Conservation (phyloP, 2,113 vertebrate species). For the Coptodon bakossiorum region DNA sequence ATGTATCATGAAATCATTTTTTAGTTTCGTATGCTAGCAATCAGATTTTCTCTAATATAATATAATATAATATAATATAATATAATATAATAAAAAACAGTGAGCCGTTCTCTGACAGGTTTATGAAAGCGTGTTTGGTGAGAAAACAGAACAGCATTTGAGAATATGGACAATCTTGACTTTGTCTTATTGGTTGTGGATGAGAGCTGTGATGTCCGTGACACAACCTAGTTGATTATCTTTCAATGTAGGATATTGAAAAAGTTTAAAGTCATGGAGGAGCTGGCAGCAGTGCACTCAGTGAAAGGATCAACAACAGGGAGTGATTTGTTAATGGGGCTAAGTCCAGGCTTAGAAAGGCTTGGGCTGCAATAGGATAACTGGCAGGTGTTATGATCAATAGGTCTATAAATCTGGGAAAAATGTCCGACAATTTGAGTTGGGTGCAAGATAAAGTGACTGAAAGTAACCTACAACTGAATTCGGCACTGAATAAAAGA, state of each 20-base stretch:
- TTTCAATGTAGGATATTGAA: background rate
- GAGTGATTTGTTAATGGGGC: background rate
- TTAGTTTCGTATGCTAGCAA: background rate
- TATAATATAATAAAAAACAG: background rate
- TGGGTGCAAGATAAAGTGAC: background rate
- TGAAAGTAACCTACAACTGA: background rate
- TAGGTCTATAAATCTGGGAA: background rate
- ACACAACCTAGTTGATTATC: background rate
- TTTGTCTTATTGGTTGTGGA: background rate
- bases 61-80: background rate
- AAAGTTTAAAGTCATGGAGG: rapidly evolving
- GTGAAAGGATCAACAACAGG: background rate
- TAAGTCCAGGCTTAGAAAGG: background rate
- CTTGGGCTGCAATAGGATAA: background rate
- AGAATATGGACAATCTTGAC: background rate
- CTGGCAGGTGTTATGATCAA: background rate
- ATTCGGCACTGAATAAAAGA: rapidly evolving
- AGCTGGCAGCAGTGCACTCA: background rate
- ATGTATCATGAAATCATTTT: background rate
- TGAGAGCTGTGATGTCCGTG: rapidly evolving
- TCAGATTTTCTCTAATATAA: background rate
- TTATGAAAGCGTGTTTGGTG: background rate
- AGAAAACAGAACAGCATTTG: background rate
- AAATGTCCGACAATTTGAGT: background rate
- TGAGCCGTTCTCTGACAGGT: background rate